Evolutionary conservation across 2,797 vertebrate genomes (phyloP).

Genomic region (Macropus fuliginosus): DNA sequence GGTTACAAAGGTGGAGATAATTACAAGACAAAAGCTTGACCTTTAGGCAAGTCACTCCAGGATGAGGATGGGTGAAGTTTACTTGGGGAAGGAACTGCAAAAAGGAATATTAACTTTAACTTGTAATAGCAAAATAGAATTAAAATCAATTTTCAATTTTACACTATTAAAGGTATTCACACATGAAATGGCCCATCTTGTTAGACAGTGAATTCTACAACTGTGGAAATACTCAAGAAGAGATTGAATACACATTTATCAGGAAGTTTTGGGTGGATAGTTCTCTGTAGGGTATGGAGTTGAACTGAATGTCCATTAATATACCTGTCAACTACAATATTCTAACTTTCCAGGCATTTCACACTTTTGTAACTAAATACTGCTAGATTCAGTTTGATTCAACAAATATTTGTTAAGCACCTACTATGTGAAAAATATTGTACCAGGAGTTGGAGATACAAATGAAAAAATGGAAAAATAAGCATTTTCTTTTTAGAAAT

Average conservation of each 20-base stretch:
- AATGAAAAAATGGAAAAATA: background rate
- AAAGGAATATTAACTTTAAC: background rate
- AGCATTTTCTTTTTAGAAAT: background rate
- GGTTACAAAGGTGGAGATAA: background rate
- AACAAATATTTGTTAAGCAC: background rate
- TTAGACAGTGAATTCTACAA: background rate
- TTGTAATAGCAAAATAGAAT: background rate
- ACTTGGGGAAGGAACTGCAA: background rate
- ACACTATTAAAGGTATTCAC: background rate
- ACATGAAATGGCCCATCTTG: background rate
- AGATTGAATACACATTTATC: background rate
- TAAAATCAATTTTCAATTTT: background rate
- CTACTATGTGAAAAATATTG: background rate
- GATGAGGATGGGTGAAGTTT: background rate
- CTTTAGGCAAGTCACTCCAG: background rate
- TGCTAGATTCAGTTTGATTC: background rate
- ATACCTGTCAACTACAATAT: background rate
- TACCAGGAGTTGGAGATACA: background rate
- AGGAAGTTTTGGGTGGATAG: background rate
- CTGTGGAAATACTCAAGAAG: background rate
- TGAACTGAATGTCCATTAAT: background rate
- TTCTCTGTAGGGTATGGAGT: background rate
- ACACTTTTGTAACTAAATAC: background rate
- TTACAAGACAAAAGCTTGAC: background rate
- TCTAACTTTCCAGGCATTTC: background rate